phyloP scores from a whole-genome alignment of 2,888 invertebrate species.

The Orchesella flavescens region DNA sequence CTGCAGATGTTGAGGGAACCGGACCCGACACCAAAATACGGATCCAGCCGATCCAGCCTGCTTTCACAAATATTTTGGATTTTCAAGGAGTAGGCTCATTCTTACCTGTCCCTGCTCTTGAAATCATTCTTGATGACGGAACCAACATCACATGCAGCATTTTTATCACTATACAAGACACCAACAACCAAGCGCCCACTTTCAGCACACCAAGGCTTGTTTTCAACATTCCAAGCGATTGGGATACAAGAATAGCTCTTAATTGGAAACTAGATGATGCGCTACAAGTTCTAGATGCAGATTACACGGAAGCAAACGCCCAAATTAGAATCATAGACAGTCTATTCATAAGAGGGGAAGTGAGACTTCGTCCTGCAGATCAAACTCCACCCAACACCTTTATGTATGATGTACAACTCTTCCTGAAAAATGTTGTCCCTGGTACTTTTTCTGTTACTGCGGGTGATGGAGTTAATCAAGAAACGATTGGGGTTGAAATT shows the following conservation, averaged over 20 bases:
- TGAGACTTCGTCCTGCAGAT: neutral
- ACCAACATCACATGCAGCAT: neutral
- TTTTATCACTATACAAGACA: neutral
- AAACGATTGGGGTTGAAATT: neutral
- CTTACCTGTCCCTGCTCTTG: no score
- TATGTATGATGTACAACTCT: neutral
- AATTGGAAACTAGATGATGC: conserved; percentile 1
- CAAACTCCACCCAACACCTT: neutral
- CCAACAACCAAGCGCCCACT: neutral
- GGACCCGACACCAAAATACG: neutral
- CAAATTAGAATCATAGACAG: neutral
- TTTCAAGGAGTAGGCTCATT: neutral
- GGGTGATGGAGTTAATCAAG: conserved; percentile 1
- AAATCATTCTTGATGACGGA: neutral
- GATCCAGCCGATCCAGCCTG: neutral
- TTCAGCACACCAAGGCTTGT: neutral
- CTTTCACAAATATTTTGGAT: neutral
- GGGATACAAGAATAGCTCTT: neutral
- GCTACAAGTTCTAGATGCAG: neutral
- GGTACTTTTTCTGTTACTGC: neutral
- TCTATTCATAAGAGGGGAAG: neutral
- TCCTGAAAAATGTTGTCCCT: neutral
- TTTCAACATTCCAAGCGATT: neutral
- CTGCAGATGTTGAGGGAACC: neutral
- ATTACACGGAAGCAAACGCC: neutral